These are phyloP conservation scores for Muscina levida DNA, from an alignment of 2,888 invertebrate genomes.

Conservation along the genomic window DNA sequence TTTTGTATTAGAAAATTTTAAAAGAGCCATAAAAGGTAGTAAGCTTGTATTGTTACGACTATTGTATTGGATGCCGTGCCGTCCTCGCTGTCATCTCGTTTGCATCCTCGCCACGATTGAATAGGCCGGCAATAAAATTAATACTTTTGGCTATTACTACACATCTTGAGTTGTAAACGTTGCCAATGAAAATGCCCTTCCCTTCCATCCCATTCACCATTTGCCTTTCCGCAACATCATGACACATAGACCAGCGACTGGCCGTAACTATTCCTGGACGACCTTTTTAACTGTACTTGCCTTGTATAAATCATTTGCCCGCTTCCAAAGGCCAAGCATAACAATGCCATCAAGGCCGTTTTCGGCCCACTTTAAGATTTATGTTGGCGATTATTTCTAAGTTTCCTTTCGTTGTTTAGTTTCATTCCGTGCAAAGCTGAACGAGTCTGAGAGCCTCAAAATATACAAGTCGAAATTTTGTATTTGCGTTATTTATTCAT, in stretches of 20 bases:
- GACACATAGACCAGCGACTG: neutral
- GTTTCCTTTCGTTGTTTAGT: constrained; percentile 67
- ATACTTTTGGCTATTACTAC: constrained; percentile 60
- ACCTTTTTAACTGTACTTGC: constrained; percentile 38
- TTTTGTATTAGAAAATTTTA: constrained; percentile 63
- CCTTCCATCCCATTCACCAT: constrained; percentile 7
- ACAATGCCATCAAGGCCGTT: constrained; percentile 55
- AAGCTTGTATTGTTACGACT: constrained; percentile 51
- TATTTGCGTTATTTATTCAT: constrained; percentile 32
- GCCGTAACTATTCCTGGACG: constrained; percentile 50
- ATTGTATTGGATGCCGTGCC: constrained; percentile 17
- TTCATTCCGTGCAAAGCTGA: constrained; percentile 40
- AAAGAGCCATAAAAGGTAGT: constrained; percentile 62
- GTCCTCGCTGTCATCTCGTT: constrained; percentile 42
- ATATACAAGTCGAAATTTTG: constrained; percentile 28
- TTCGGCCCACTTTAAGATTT: constrained; percentile 69
- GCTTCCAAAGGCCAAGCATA: constrained; percentile 40
- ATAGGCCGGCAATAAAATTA: constrained; percentile 65
- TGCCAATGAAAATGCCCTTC: constrained; percentile 47
- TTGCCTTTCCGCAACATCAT: neutral
- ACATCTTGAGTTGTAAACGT: constrained; percentile 50
- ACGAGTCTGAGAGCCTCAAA: constrained; percentile 40
- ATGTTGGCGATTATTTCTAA: constrained; percentile 75
- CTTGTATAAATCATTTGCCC: constrained; percentile 60
- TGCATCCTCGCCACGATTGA: constrained; percentile 56